Conservation (phyloP, 2,888 invertebrate species). For the Ormyrus thymus region DNA sequence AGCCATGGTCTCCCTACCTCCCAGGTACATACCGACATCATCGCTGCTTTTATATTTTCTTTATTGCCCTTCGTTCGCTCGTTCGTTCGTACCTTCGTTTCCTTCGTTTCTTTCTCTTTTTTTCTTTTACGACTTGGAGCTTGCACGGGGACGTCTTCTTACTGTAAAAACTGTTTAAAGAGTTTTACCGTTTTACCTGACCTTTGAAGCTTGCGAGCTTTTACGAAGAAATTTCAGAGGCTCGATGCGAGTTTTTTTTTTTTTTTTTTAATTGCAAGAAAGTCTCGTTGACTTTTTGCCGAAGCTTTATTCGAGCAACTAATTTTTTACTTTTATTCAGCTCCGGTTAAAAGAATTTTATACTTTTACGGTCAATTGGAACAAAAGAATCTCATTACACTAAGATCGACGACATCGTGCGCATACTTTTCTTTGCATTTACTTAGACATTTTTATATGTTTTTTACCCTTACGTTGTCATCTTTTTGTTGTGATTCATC, state of each 20-base stretch:
- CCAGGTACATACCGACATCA: slow-evolving; percentile 77
- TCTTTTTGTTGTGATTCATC: slow-evolving; percentile 45
- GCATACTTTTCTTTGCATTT: slow-evolving; percentile 31
- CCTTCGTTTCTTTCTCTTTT: slow-evolving; percentile 33
- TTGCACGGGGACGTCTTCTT: too few species aligned
- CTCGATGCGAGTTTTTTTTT: background rate
- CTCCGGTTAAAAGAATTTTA: too few species aligned
- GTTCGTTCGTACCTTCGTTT: slow-evolving; percentile 22
- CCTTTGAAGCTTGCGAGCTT: background rate
- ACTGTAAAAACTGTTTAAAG: too few species aligned
- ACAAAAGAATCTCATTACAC: background rate
- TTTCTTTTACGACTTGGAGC: slow-evolving; percentile 6
- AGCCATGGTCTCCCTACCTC: slow-evolving; percentile 81
- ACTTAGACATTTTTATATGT: slow-evolving; percentile 18
- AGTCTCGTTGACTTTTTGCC: background rate
- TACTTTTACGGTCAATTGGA: too few species aligned
- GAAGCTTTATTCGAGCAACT: background rate
- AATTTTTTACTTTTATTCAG: slow-evolving; percentile 3
- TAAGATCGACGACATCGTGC: slow-evolving; percentile 7
- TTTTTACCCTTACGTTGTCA: slow-evolving; percentile 43
- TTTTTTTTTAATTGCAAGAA: background rate
- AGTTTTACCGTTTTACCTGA: background rate
- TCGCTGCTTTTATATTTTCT: slow-evolving; percentile 62
- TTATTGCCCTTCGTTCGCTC: slow-evolving; percentile 55
- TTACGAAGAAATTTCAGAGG: too few species aligned